phyloP scores from a whole-genome alignment of 2,888 invertebrate genomes.

The Acanthosepion lycidas region DNA sequence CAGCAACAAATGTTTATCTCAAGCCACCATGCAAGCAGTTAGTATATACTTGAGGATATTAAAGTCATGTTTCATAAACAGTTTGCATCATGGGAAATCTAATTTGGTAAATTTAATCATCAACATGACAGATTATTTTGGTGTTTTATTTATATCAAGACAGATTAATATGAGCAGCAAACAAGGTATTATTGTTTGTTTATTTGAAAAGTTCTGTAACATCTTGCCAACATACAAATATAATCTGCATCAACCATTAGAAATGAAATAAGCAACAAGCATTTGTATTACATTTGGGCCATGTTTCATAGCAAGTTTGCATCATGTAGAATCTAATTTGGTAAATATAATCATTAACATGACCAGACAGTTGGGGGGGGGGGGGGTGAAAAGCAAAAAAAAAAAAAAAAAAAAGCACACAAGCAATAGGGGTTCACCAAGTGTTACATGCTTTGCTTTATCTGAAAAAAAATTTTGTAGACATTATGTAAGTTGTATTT shows the following conservation, averaged over 20 bases:
- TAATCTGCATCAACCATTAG: too few species aligned
- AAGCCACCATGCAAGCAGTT: too few species aligned
- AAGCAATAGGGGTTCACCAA: too few species aligned
- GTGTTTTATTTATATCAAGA: not conserved
- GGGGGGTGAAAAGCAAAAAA: too few species aligned
- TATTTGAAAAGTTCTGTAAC: not conserved
- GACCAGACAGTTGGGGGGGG: too few species aligned
- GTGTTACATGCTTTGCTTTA: too few species aligned
- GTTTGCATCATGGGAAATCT: not conserved
- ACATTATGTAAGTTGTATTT: too few species aligned
- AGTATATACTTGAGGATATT: too few species aligned
- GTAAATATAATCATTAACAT: not conserved
- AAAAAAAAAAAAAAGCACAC: too few species aligned
- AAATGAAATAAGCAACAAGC: not conserved
- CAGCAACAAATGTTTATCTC: too few species aligned
- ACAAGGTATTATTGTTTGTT: not conserved
- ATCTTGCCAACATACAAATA: too few species aligned
- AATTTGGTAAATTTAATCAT: slow-evolving; percentile 13
- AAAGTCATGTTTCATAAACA: not conserved
- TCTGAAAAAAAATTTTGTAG: too few species aligned
- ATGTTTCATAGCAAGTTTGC: not conserved
- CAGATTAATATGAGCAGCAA: not conserved
- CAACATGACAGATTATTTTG: not conserved
- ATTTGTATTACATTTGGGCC: not conserved
- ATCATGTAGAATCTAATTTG: not conserved